Conservation (phyloP, 2,888 invertebrate species). For the Athalia rosae region DNA sequence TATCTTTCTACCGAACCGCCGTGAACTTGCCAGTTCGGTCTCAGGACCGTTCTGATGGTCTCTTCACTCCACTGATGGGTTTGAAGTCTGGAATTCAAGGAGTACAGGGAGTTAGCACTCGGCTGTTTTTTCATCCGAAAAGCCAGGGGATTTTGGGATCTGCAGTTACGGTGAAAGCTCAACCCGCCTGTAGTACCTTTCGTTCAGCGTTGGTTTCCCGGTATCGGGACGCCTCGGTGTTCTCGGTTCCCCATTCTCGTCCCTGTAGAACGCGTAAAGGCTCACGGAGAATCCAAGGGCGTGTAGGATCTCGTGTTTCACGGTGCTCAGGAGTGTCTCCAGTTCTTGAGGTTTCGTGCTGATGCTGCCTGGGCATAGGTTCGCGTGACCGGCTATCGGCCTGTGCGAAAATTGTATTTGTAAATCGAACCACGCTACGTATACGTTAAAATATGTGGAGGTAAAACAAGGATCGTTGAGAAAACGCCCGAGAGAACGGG, state of each 20-base stretch:
- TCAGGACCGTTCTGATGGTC: constrained; percentile 86
- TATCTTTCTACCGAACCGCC: constrained; percentile 84
- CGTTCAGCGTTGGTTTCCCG: constrained; percentile 91
- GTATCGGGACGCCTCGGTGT: constrained; percentile 88
- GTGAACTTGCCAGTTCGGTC: constrained; percentile 85
- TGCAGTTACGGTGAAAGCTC: not conserved
- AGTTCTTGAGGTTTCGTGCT: constrained; percentile 93
- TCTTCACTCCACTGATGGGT: constrained; percentile 96
- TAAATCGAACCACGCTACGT: constrained; percentile 23
- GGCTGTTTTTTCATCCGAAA: constrained; percentile 43
- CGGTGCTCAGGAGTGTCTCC: constrained; percentile 93
- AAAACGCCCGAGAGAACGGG: constrained; percentile 6
- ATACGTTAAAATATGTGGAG: constrained; percentile 20
- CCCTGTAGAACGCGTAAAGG: constrained; percentile 96
- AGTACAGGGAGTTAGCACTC: not conserved
- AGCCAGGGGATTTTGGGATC: not conserved
- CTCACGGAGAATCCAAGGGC: constrained; percentile 98
- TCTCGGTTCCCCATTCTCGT: constrained; percentile 90
- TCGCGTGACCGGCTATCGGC: constrained; percentile 99
- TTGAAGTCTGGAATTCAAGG: constrained; percentile 79
- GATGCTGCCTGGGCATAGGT: constrained; percentile 96
- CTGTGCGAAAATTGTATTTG: constrained; percentile 74
- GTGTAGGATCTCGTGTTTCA: constrained; percentile 98
- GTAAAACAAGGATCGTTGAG: constrained; percentile 27
- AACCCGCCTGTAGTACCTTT: constrained; percentile 80